phyloP scores from a whole-genome alignment of 2,888 invertebrate genomes.

The Leptopilina drosophilae region DNA sequence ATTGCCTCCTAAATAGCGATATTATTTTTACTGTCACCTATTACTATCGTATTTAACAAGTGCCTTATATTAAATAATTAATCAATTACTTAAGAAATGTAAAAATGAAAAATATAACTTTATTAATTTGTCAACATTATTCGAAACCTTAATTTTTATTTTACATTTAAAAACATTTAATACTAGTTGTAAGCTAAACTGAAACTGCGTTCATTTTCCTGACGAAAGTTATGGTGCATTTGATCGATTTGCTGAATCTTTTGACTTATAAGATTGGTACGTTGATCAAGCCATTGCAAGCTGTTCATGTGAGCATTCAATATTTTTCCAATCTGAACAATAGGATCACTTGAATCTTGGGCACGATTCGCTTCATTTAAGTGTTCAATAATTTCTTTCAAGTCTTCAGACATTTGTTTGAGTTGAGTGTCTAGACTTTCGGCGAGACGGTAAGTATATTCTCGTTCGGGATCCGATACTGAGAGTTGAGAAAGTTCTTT shows the following conservation, averaged over 20 bases:
- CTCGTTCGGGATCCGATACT: slow-evolving; percentile 91
- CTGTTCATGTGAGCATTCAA: slow-evolving; percentile 98
- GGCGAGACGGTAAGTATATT: slow-evolving; percentile 92
- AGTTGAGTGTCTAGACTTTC: slow-evolving; percentile 95
- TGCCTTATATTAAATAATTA: background rate
- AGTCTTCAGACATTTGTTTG: slow-evolving; percentile 95
- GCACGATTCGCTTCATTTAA: slow-evolving; percentile 92
- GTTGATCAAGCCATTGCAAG: slow-evolving; percentile 95
- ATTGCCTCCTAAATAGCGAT: slow-evolving; percentile 71
- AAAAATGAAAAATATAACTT: background rate
- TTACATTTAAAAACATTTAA: slow-evolving; percentile 6
- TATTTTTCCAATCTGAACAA: slow-evolving; percentile 94
- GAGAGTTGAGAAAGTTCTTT: slow-evolving; percentile 84
- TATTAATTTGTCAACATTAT: slow-evolving; percentile 1
- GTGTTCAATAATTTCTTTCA: slow-evolving; percentile 96
- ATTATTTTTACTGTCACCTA: too few relatives aligned
- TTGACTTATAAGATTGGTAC: slow-evolving; percentile 86
- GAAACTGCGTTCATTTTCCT: slow-evolving; percentile 86
- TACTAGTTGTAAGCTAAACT: slow-evolving; percentile 79
- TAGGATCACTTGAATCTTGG: slow-evolving; percentile 91
- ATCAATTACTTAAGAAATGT: background rate
- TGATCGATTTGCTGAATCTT: slow-evolving; percentile 90
- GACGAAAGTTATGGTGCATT: slow-evolving; percentile 86
- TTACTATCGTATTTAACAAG: too few relatives aligned
- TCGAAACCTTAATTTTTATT: background rate